Base-by-base conservation (phyloP, 2,797 vertebrate genomes). In the Phoxinus dragarum region DNA sequence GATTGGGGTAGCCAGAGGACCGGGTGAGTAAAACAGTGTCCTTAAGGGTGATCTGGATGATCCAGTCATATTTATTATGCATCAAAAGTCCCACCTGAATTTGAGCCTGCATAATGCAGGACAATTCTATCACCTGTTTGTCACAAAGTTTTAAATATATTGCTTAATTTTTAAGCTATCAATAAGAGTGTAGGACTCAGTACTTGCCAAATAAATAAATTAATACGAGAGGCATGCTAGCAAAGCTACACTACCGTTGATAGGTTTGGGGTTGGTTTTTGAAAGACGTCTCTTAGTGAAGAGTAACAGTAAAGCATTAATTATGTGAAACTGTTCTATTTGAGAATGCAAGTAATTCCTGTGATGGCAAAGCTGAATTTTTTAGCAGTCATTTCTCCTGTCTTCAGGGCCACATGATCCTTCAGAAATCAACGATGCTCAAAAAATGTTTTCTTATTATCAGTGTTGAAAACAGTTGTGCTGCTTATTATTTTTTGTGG, bases 21-120 rank as follows among this genome's bases (percentile, higher is more conserved):
- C 49, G 14, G 89, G 89, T 88, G 42, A 87, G 87, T 85, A 61
- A 66, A 42, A 44, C n/a, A 4, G 9, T 61, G 23, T 11, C 14
- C 2, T 40, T 66, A 17, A 7, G 61, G 27, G 31, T 14, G 16
- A 19, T 44, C 1, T 12, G 2, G 7, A 21, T 76, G 11, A 76
- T 38, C 1, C 4, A 21, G 6, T 40, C 31, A 76, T 9, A n/a
- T 17, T 77, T 27, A 59, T 59, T 77, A 61, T 77, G 23, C 2
- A 27, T 42, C 38, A 61, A 14, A 42, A 42, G 38, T 34, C 66
- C 3, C 66, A 36, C 66, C 31, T 67, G 34, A 34, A 67, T 67
- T 36, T 67, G 17, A 67, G 34, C 34, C 8, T 36, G 66, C 7
- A 4, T 31, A 67, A 36, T 1, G 4, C 59, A 12, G n/a, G 1